phyloP scores from a whole-genome alignment of 2,113 vertebrate genomes.

The Cichladusa arquata region DNA sequence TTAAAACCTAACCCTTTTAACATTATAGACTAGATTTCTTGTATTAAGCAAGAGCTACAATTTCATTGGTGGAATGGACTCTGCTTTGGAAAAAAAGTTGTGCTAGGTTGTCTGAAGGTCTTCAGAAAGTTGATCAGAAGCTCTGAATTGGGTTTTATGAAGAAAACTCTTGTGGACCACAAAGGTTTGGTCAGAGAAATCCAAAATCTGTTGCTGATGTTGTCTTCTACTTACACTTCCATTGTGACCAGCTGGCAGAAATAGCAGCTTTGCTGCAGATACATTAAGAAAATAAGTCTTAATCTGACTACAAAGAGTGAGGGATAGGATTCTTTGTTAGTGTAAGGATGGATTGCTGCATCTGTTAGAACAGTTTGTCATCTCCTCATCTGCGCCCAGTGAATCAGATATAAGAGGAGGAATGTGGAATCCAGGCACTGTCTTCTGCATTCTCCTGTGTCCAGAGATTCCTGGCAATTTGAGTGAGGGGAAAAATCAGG shows the following conservation, averaged over 20 bases:
- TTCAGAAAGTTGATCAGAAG: neutral
- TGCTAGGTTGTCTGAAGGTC: neutral
- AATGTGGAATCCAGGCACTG: neutral
- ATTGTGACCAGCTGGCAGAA: neutral
- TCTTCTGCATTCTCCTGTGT: neutral
- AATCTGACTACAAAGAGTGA: neutral
- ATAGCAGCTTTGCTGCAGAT: neutral
- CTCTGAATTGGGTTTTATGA: neutral
- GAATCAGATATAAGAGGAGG: neutral
- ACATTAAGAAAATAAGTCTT: neutral
- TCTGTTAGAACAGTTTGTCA: neutral
- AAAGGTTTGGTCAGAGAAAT: neutral
- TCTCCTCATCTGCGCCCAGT: neutral
- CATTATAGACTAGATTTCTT: neutral
- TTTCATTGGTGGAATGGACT: neutral
- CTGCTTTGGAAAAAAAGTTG: neutral
- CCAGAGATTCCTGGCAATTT: neutral
- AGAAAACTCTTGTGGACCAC: neutral
- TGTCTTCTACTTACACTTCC: neutral
- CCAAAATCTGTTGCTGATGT: neutral
- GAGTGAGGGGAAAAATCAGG: neutral
- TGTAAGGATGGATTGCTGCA: neutral
- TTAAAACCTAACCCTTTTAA: neutral
- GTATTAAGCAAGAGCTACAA: neutral
- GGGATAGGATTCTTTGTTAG: neutral